Base-by-base conservation (phyloP, 2,113 vertebrate species). In the Cinclus mexicanus region DNA sequence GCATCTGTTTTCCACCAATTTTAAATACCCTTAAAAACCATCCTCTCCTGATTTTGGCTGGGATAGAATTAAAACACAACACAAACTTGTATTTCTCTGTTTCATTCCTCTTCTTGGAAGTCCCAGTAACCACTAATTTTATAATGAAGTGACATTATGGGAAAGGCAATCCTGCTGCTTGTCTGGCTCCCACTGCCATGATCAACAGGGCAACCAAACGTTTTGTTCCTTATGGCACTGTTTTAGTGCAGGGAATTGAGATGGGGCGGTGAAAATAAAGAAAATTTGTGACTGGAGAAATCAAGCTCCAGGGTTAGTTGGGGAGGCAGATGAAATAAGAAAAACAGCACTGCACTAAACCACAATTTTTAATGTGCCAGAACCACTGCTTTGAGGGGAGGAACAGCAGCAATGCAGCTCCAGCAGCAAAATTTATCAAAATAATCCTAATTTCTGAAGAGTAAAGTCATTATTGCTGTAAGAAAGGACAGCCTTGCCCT, bases 261-360 rank as follows among this genome's bases (percentile, higher is more conserved):
- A 68, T 7, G 2, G 33, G 39, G 18, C 6, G 3, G n/a, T 37
- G 49, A 64, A 90, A 93, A 75, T 11, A 61, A 41, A 47, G 47
- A n/a, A 46, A 81, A 83, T 60, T 33, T 64, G 86, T 60, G 52
- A 24, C 37, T 39, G 39, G 5, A 85, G 56, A 55, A 63, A 37
- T 35, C 42, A 74, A 67, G 35, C 65, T 81, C 13, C 0, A 0
- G 7, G 26, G 65, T 37, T 46, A 67, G 14, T 0, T 64, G 55
- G 22, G 72, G 49, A 55, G 25, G 59, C 10, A 70, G 37, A 91
- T 44, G 65, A 25, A 72, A 26, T 14, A 56, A 64, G 68, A 47
- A 16, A 16, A 46, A 59, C 25, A 87, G 55, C 25, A 33, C 39
- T 77, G 37, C 44, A 64, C 3, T 24, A 37, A 29, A 52, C 22